Conservation (phyloP, 2,888 invertebrate genomes). For the Nemapogon koenigi region DNA sequence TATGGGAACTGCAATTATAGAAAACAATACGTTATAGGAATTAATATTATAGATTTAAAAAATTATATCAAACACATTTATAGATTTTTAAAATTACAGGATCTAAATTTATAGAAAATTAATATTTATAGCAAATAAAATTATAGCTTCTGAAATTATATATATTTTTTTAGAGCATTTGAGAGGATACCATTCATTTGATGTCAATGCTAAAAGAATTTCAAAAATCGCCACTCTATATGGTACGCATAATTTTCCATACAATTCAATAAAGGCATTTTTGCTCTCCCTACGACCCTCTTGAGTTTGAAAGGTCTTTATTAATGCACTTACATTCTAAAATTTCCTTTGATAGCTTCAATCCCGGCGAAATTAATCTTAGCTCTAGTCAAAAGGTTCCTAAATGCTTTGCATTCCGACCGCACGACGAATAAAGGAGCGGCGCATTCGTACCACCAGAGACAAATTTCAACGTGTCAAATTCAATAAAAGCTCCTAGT, state of each 20-base stretch:
- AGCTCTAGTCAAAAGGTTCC: constrained; percentile 54
- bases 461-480: constrained; percentile 41
- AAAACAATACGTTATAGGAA: no score
- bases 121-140: no score
- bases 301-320: constrained; percentile 44
- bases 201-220: no score
- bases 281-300: constrained; percentile 39
- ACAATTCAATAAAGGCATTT: constrained; percentile 55
- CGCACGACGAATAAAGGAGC: constrained; percentile 33
- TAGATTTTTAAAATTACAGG: no score
- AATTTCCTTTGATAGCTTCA: constrained; percentile 52
- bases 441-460: constrained; percentile 16
- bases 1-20: no score
- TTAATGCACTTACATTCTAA: constrained; percentile 62
- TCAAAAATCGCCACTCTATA: no score
- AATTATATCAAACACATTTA: no score
- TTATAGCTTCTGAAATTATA: no score
- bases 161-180: no score
- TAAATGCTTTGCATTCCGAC: constrained; percentile 48
- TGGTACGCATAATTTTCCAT: neutral
- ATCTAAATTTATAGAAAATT: no score
- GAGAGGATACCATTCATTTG: no score
- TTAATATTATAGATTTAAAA: no score
- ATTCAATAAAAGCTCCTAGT: constrained; percentile 35
- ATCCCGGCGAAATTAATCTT: constrained; percentile 57